A percentile compares a stretch with the other conserved stretches of the same genome.
phyloP scores from a whole-genome alignment of 2,888 invertebrate species.

The Panopea generosa region DNA sequence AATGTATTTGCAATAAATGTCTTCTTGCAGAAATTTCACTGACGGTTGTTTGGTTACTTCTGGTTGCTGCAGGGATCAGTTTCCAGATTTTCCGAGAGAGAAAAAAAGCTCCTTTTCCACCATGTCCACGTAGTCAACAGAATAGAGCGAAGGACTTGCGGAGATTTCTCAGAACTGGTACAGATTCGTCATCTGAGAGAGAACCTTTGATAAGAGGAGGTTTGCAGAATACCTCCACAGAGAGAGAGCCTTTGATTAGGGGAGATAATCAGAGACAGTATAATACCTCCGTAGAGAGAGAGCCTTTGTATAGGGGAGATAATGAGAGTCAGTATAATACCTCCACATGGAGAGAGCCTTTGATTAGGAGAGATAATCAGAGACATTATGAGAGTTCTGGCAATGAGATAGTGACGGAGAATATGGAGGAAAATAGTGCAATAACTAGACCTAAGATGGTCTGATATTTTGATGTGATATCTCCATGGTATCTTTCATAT shows the following conservation, averaged over 20 bases:
- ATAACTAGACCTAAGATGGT: too few species aligned
- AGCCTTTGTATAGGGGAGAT: slow-evolving; percentile 43
- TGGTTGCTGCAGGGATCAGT: slow-evolving; percentile 87
- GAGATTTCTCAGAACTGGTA: slow-evolving; percentile 6
- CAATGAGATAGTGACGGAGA: too few species aligned
- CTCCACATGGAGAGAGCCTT: background rate
- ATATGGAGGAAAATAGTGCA: too few species aligned
- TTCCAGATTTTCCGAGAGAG: slow-evolving; percentile 88
- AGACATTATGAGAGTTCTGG: slow-evolving; percentile 18
- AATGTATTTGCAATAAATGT: too few species aligned
- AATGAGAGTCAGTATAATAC: slow-evolving; percentile 7
- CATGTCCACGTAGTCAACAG: slow-evolving; percentile 83
- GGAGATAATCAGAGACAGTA: slow-evolving; percentile 11
- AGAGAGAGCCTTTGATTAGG: slow-evolving; percentile 7
- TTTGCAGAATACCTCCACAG: slow-evolving; percentile 1
- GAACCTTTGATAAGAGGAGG: slow-evolving; percentile 46
- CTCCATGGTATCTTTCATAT: too few species aligned
- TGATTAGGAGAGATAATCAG: slow-evolving; percentile 6
- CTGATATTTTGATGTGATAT: too few species aligned
- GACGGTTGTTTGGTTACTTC: slow-evolving; percentile 87
- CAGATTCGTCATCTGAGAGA: slow-evolving; percentile 34
- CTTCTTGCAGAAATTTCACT: slow-evolving; percentile 88
- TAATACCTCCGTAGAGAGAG: slow-evolving; percentile 40
- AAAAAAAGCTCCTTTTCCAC: slow-evolving; percentile 89
- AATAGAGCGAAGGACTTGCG: slow-evolving; percentile 34